Percentiles rank a stretch among this genome's conserved stretches.
Evolutionary conservation across 2,797 vertebrate species (phyloP).

Genomic region (Poeciliopsis paucimaculata): DNA sequence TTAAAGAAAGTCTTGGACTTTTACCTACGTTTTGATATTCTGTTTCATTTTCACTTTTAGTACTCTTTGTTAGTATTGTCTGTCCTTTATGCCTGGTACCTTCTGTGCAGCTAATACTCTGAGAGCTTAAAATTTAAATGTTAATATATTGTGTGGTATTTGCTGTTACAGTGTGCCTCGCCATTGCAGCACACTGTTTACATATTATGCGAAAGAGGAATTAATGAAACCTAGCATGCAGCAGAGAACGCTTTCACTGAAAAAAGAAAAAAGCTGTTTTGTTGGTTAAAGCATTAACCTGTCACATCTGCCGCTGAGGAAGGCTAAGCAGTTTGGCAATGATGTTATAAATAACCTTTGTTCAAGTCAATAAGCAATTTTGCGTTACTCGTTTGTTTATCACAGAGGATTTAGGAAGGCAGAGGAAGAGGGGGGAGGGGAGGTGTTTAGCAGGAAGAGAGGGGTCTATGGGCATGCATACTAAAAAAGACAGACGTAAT

Average conservation of each 20-base stretch:
- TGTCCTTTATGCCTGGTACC: conserved; percentile 14
- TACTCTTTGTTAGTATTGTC: conserved; percentile 2
- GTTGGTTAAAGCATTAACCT: conserved; percentile 56
- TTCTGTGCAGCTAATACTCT: conserved; percentile 15
- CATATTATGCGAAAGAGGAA: conserved; percentile 32
- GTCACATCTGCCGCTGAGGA: conserved; percentile 43
- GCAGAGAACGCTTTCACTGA: conserved; percentile 43
- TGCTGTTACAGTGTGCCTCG: neutral
- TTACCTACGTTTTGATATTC: neutral
- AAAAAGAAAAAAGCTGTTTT: conserved; percentile 11
- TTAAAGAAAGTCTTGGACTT: neutral
- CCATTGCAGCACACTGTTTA: conserved; percentile 25
- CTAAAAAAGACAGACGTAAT: conserved; percentile 52
- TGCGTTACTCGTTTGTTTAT: conserved; percentile 64
- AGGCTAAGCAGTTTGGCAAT: conserved; percentile 60
- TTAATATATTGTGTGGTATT: conserved; percentile 35
- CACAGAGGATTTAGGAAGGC: conserved; percentile 54
- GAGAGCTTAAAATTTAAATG: conserved; percentile 40
- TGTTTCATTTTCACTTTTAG: neutral
- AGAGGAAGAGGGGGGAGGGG: conserved; percentile 3
- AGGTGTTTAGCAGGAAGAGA: conserved; percentile 26
- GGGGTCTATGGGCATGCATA: conserved; percentile 28
- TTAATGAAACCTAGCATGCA: conserved; percentile 48
- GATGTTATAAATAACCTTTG: conserved; percentile 71
- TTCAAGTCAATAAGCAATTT: conserved; percentile 78